A percentile compares a stretch with the other conserved stretches of the same genome.
phyloP scores from a whole-genome alignment of 35 echinoderm and acorn worm species.

The Patiria miniata region DNA sequence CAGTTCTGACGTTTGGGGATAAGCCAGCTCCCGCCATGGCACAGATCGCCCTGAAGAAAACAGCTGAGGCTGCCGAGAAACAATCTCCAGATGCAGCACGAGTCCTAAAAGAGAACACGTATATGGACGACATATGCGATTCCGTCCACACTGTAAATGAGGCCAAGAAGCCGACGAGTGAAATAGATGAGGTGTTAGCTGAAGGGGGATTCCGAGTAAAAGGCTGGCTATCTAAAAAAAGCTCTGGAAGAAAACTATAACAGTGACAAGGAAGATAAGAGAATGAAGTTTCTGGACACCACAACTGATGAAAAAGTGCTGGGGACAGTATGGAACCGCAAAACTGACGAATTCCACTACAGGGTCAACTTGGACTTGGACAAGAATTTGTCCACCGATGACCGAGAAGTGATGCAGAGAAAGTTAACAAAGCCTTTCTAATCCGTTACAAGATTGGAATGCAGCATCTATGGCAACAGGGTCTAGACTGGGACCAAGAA shows the following conservation, averaged over 20 bases:
- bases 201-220: no score
- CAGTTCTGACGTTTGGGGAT: conserved; percentile 73
- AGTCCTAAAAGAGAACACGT: conserved; percentile 38
- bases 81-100: conserved; percentile 41
- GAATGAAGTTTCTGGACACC: conserved; percentile 27
- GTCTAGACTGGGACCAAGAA: conserved; percentile 52
- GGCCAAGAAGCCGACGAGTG: conserved; percentile 41
- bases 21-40: conserved; percentile 78
- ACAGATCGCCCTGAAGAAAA: conserved; percentile 46
- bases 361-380: conserved; percentile 47
- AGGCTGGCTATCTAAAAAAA: no score
- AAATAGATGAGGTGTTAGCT: conserved; percentile 44
- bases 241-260: background rate
- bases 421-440: conserved; percentile 47
- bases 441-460: conserved; percentile 56
- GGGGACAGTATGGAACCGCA: conserved; percentile 58
- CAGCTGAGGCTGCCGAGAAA: conserved; percentile 43
- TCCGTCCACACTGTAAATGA: conserved; percentile 47
- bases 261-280: background rate
- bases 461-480: conserved; percentile 47
- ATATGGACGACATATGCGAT: no score
- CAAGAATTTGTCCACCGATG: background rate
- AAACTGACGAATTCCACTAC: conserved; percentile 41
- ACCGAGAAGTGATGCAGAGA: no score
- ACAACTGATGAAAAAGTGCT: conserved; percentile 55